Conservation (phyloP, 2,888 invertebrate genomes). For the Gastracanthus pulcherrimus region DNA sequence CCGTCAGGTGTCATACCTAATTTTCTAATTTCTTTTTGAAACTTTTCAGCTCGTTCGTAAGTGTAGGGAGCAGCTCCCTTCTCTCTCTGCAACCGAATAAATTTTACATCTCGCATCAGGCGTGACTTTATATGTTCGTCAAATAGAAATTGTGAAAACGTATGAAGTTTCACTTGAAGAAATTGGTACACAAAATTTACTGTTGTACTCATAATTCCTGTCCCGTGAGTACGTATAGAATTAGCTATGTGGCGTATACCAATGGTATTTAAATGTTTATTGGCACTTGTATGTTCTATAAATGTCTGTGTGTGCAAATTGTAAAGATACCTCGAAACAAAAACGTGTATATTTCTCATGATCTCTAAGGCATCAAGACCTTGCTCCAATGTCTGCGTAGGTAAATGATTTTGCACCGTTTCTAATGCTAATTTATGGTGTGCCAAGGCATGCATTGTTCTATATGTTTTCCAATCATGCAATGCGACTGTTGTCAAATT, state of each 20-base stretch:
- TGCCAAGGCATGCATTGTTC: conserved; percentile 97
- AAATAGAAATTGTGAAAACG: conserved; percentile 97
- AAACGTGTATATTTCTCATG: conserved; percentile 96
- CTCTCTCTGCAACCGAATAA: conserved; percentile 84
- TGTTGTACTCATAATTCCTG: conserved; percentile 96
- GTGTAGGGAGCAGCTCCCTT: conserved; percentile 86
- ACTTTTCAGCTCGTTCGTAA: conserved; percentile 95
- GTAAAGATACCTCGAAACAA: conserved; percentile 95
- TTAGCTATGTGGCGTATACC: conserved; percentile 97
- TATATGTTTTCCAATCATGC: conserved; percentile 98
- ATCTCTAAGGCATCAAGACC: conserved; percentile 98
- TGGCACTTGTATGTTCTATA: conserved; percentile 93
- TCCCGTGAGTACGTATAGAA: conserved; percentile 97
- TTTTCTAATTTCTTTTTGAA: conserved; percentile 93
- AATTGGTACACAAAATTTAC: conserved; percentile 97
- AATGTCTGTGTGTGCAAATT: conserved; percentile 98
- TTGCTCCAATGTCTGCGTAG: conserved; percentile 97
- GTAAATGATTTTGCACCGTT: conserved; percentile 94
- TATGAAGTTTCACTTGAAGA: conserved; percentile 93
- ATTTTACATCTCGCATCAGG: conserved; percentile 91
- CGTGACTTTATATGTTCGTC: conserved; percentile 98
- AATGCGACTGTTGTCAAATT: conserved; percentile 97
- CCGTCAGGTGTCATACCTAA: conserved; percentile 90
- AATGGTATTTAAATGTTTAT: conserved; percentile 96
- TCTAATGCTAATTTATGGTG: conserved; percentile 88